Evolutionary conservation across 2,888 invertebrate species (phyloP).

Genomic region (Tethea ocularis): DNA sequence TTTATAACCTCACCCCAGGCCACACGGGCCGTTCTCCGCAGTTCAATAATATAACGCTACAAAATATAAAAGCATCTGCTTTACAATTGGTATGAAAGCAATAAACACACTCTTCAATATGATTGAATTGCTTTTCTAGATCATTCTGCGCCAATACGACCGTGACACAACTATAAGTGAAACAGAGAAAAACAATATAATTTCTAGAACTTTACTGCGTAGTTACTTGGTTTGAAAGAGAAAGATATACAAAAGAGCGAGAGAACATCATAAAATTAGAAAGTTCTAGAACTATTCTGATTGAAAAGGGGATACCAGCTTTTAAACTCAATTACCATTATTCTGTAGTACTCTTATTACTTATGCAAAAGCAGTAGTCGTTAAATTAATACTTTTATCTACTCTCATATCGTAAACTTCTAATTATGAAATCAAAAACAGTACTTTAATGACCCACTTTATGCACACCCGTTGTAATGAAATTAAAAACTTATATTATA

Average conservation of each 20-base stretch:
- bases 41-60: constrained; percentile 22
- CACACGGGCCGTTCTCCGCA: constrained; percentile 26
- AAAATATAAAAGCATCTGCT: constrained; percentile 8
- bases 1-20: constrained; percentile 43
- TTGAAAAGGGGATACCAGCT: constrained; percentile 22
- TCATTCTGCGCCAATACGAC: constrained; percentile 36
- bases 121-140: constrained; percentile 51
- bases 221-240: constrained; percentile 26
- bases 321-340: not conserved
- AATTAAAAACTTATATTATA: too few species aligned
- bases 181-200: constrained; percentile 21
- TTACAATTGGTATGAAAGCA: constrained; percentile 1
- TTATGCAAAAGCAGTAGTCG: too few species aligned
- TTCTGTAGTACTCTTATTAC: too few species aligned
- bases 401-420: too few species aligned
- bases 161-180: constrained; percentile 33
- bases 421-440: too few species aligned
- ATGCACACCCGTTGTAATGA: too few species aligned
- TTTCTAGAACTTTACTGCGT: constrained; percentile 37
- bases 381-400: too few species aligned
- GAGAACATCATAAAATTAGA: constrained; percentile 24
- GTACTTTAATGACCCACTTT: too few species aligned
- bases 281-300: constrained; percentile 32
- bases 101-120: constrained; percentile 18
- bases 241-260: constrained; percentile 18